Evolutionary conservation across 1,140 invertebrate genomes (phyloP), one percentile per base, ranked within the genome.

Genomic region (Drosophila tsacasi): DNA sequence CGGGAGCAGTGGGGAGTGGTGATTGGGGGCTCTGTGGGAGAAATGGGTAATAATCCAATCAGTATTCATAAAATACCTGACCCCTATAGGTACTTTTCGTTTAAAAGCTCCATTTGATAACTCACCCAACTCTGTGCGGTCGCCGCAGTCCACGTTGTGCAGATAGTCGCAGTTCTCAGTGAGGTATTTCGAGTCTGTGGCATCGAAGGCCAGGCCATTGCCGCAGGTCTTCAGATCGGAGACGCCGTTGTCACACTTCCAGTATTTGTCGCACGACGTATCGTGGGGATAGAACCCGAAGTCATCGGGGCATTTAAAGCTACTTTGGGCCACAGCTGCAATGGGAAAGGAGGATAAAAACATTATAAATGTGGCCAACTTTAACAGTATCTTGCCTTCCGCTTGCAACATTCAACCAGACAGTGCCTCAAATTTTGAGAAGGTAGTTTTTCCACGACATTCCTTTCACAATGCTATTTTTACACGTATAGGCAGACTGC

Each of bases 161-260:
- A 98, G 95, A 94, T 98, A 98, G 93, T 98, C 98, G 83, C 98
- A 99, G 94, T 98, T 98, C 93, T 99, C 98, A 49, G 97, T 97
- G 79, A 98, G 94, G 94, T 96, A 98, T 94, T 98, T 98, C 49
- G 95, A 94, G 93, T 98, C 98, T 19, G 95, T 94, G 68, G 97
- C 96, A 93, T 98, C 97, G 93, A 99, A 99, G 60, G 97, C 97
- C 37, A 99, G 95, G 49, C 98, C 98, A 91, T 99, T 99, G 44
- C 98, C 98, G 94, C 98, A 98, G 32, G 97, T 97, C 93, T 98
- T 98, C 69, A 98, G 94, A 81, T 98, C 97, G 64, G 97, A 96
- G 2, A 95, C 95, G 75, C 96, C 97, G 84, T 97, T 97, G 93
- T 98, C 97, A 93, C 98, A 99, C 92, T 98, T 98, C 97, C 97